Evolutionary conservation across 2,888 invertebrate species (phyloP).

Genomic region (Steinernema scapterisci): DNA sequence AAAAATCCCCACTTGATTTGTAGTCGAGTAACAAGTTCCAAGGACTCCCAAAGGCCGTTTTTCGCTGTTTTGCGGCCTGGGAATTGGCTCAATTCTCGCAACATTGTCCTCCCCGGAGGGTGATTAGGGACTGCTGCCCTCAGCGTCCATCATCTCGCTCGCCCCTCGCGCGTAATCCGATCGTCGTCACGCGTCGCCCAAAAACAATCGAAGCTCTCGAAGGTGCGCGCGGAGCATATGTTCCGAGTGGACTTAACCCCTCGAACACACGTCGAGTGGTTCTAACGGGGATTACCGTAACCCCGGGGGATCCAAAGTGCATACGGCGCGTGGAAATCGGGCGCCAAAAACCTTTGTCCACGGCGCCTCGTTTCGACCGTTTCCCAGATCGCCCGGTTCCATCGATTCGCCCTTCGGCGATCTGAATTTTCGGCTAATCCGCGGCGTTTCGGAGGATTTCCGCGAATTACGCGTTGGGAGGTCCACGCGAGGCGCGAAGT

Average conservation of each 20-base stretch:
- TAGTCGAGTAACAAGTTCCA: background rate
- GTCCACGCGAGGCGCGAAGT: background rate
- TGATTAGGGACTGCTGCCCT: background rate
- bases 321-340: background rate
- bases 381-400: background rate
- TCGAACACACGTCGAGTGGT: background rate
- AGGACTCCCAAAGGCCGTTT: constrained; percentile 19
- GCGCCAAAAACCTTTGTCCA: constrained; percentile 19
- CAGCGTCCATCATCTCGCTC: background rate
- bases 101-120: constrained; percentile 13
- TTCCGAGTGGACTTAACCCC: constrained; percentile 2
- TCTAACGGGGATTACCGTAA: background rate
- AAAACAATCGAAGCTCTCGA: constrained; percentile 25
- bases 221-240: constrained; percentile 18
- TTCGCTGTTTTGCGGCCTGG: background rate
- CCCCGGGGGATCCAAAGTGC: background rate
- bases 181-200: constrained; percentile 15
- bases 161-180: constrained; percentile 19
- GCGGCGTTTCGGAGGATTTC: too few relatives aligned
- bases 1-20: background rate
- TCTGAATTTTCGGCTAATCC: too few relatives aligned
- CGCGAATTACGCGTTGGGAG: background rate
- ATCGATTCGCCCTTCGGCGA: too few relatives aligned
- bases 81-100: constrained; percentile 8
- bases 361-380: background rate